Conservation (phyloP, 2,888 invertebrate genomes). For the Sisyra terminalis region DNA sequence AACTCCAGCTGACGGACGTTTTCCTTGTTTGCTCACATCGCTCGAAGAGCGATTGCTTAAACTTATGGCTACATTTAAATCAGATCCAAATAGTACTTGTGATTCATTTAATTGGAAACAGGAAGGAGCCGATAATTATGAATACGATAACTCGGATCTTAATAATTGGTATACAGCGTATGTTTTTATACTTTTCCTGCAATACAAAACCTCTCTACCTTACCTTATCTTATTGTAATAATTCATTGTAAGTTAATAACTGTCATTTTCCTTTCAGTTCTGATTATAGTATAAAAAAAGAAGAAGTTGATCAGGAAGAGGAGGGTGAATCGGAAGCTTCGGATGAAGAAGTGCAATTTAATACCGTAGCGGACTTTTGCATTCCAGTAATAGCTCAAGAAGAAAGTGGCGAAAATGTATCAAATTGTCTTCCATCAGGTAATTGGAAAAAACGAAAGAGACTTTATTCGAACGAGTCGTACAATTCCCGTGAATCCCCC, state of each 20-base stretch:
- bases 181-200: not conserved
- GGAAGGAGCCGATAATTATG: not conserved
- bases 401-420: not conserved
- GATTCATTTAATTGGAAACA: conserved; percentile 1
- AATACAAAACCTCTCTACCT: no score
- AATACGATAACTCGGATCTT: conserved; percentile 1
- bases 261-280: no score
- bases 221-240: not conserved
- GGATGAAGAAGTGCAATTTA: conserved; percentile 2
- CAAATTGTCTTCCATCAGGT: not conserved
- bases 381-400: conserved; percentile 5
- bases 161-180: not conserved
- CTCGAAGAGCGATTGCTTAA: conserved; percentile 3
- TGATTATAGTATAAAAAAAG: conserved; percentile 1
- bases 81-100: not conserved
- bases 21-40: conserved; percentile 2
- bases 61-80: conserved; percentile 3
- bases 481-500: not conserved
- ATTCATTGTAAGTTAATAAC: not conserved
- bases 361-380: conserved; percentile 1
- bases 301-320: not conserved
- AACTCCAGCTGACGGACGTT: conserved; percentile 3
- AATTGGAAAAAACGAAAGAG: conserved; percentile 4
- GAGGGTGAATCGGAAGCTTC: conserved; percentile 1
- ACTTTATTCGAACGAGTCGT: not conserved